Conservation (phyloP, 2,113 vertebrate genomes). For the Colaptes auratus region DNA sequence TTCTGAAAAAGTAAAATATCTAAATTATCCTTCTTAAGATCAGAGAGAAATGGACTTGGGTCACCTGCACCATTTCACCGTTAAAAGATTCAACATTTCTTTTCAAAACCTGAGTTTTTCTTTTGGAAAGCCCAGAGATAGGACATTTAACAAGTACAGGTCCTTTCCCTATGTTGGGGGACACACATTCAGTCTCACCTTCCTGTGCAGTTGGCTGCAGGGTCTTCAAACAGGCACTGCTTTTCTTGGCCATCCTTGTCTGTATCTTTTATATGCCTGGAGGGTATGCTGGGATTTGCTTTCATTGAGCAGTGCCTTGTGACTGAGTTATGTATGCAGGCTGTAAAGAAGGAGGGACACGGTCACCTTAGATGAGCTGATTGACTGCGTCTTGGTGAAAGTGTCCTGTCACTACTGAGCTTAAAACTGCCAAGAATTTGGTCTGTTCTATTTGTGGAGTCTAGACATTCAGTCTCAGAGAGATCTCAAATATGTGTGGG, state of each 20-base stretch:
- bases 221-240: background rate
- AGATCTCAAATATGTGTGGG: background rate
- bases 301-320: background rate
- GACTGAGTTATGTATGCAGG: background rate
- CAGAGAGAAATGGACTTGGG: background rate
- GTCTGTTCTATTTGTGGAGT: background rate
- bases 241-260: background rate
- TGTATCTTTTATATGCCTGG: background rate
- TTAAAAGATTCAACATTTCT: background rate
- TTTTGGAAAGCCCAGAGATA: background rate
- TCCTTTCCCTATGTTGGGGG: background rate
- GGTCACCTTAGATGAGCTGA: rapidly evolving
- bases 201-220: rapidly evolving
- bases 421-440: background rate
- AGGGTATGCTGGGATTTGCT: background rate
- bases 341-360: rapidly evolving
- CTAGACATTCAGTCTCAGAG: background rate
- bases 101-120: background rate
- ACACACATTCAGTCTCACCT: background rate
- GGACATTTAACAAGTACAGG: background rate
- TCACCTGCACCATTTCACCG: background rate
- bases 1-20: background rate
- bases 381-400: background rate
- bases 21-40: background rate
- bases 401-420: background rate